Conservation (phyloP, 2,113 vertebrate genomes). For the Geothlypis trichas region DNA sequence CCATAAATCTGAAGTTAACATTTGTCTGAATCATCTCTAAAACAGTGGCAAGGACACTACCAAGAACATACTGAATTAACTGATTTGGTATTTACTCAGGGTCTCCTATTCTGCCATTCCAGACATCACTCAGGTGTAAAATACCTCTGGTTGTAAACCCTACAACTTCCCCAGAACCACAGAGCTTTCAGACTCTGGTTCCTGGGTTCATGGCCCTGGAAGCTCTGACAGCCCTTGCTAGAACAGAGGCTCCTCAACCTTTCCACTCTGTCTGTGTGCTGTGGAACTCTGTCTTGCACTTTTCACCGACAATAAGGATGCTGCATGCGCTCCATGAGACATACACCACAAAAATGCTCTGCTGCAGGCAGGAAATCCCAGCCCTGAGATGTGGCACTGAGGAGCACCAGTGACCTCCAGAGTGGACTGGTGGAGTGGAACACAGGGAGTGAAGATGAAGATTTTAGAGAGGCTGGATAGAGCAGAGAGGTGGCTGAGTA, state of each 20-base stretch:
- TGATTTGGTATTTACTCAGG: not conserved
- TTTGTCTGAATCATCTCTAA: not conserved
- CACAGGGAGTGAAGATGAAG: not conserved
- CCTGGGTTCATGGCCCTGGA: not conserved
- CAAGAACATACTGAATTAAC: not conserved
- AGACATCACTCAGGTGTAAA: not conserved
- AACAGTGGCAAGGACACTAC: not conserved
- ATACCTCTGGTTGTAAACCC: not conserved
- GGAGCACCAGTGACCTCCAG: not conserved
- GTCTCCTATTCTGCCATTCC: not conserved
- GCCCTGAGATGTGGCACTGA: not conserved
- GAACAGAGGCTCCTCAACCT: not conserved
- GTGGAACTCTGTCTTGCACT: not conserved
- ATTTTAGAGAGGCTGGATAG: not conserved
- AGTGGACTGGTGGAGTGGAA: not conserved
- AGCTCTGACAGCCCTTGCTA: not conserved
- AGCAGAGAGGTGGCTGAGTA: not conserved
- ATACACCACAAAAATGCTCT: not conserved
- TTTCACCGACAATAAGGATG: not conserved
- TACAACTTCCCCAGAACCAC: not conserved
- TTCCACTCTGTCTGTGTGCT: not conserved
- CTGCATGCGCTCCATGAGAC: rapidly evolving
- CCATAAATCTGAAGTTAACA: not conserved
- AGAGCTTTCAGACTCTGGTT: not conserved
- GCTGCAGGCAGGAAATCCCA: not conserved